Evolutionary conservation across 2,113 vertebrate species (phyloP).

Genomic region (Terrapene triunguis): DNA sequence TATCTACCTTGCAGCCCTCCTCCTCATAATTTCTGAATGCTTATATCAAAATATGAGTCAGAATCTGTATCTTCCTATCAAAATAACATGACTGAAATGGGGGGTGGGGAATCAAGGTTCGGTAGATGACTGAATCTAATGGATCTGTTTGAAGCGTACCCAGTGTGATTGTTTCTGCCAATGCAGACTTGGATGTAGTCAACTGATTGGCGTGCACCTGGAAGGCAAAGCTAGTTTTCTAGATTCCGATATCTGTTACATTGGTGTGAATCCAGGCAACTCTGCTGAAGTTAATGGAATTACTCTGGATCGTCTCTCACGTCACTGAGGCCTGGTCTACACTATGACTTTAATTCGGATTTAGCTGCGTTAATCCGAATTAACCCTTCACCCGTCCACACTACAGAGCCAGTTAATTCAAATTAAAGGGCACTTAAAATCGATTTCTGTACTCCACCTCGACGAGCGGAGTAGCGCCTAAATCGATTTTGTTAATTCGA

Average conservation of each 20-base stretch:
- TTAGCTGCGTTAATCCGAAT: no score
- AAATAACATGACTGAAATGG: background rate
- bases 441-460: no score
- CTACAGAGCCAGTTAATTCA: no score
- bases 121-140: background rate
- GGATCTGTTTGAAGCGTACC: background rate
- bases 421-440: no score
- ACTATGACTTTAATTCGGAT: no score
- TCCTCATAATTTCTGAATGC: no score
- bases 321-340: no score
- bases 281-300: background rate
- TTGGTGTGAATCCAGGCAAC: background rate
- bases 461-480: no score
- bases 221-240: background rate
- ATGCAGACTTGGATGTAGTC: background rate
- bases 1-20: background rate
- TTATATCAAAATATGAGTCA: no score
- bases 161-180: background rate
- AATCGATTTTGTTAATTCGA: no score
- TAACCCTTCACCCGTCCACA: no score
- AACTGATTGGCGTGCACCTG: background rate
- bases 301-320: background rate
- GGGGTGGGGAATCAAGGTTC: background rate
- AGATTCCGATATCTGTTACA: background rate
- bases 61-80: background rate